A percentile compares a stretch with the other conserved stretches of the same genome.
Evolutionary conservation across 2,113 vertebrate species (phyloP).

Genomic region (Urocynchramus pylzowi): DNA sequence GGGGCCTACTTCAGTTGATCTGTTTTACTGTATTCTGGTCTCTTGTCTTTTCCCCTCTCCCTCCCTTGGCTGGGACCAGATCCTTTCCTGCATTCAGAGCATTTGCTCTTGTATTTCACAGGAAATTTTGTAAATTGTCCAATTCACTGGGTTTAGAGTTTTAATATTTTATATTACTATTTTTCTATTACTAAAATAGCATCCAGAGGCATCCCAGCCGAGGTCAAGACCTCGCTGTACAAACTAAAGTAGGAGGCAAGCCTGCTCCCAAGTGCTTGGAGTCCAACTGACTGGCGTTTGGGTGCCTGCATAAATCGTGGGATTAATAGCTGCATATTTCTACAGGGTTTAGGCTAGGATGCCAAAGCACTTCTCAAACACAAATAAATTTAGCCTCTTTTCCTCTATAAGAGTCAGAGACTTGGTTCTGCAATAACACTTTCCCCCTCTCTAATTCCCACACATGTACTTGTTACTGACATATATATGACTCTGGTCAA

Average conservation of each 20-base stretch:
- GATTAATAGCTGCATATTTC: not conserved
- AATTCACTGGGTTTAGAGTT: not conserved
- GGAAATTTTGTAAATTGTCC: not conserved
- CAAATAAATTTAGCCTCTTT: not conserved
- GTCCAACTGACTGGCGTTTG: not conserved
- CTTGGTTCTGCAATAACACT: not conserved
- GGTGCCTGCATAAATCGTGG: not conserved
- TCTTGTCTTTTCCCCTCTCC: not conserved
- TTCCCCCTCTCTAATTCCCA: not conserved
- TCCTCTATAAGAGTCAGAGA: not conserved
- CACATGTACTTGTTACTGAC: conserved; percentile 36
- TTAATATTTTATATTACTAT: not conserved
- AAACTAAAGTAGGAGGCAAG: not conserved
- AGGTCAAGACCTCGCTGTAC: not conserved
- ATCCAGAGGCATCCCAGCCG: not conserved
- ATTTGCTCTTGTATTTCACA: not conserved
- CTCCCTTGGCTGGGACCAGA: not conserved
- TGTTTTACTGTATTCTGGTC: not conserved
- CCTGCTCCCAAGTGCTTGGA: not conserved
- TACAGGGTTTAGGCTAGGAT: not conserved
- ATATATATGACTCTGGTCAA: conserved; percentile 45
- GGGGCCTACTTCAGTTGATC: not conserved
- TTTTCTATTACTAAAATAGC: not conserved
- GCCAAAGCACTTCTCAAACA: not conserved
- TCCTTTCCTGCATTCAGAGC: not conserved